Percentiles rank a stretch among this genome's conserved stretches.
These are phyloP conservation scores for Andrena trimmerana DNA, from an alignment of 2,888 invertebrate genomes.

Conservation along the genomic window DNA sequence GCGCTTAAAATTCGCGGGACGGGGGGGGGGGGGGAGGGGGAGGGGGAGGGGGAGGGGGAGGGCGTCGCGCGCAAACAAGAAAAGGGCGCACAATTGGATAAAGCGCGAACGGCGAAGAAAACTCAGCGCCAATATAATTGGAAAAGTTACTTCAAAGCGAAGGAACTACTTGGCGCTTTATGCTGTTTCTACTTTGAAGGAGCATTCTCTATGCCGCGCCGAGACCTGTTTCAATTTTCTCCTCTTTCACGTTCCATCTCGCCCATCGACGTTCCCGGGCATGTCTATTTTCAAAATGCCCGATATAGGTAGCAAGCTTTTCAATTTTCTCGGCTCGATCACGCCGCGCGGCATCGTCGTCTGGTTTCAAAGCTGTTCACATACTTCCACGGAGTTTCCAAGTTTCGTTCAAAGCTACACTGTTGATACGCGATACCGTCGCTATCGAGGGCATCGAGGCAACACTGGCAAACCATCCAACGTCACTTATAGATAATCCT, in stretches of 20 bases:
- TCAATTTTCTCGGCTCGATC: conserved; percentile 29
- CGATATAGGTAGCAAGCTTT: background rate
- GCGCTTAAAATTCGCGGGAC: background rate
- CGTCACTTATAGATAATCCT: background rate
- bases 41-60: background rate
- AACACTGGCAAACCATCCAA: background rate
- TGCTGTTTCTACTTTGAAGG: background rate
- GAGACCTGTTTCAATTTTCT: conserved; percentile 23
- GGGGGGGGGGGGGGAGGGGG: background rate
- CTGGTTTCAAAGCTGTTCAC: background rate
- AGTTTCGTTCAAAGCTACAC: conserved; percentile 4
- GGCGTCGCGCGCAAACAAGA: background rate
- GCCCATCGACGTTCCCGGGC: background rate
- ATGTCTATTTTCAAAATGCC: background rate
- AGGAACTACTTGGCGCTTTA: background rate
- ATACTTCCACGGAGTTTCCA: conserved; percentile 8
- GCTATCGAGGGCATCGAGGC: background rate
- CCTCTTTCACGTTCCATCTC: background rate
- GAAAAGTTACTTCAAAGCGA: background rate
- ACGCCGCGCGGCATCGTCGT: background rate
- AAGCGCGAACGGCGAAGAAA: background rate
- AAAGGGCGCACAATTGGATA: background rate
- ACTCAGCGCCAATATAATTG: conserved; percentile 1
- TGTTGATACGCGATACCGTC: background rate
- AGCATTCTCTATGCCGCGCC: background rate